A percentile compares a stretch with the other conserved stretches of the same genome.
phyloP scores from a whole-genome alignment of 2,797 vertebrate genomes.

The Crenichthys baileyi region DNA sequence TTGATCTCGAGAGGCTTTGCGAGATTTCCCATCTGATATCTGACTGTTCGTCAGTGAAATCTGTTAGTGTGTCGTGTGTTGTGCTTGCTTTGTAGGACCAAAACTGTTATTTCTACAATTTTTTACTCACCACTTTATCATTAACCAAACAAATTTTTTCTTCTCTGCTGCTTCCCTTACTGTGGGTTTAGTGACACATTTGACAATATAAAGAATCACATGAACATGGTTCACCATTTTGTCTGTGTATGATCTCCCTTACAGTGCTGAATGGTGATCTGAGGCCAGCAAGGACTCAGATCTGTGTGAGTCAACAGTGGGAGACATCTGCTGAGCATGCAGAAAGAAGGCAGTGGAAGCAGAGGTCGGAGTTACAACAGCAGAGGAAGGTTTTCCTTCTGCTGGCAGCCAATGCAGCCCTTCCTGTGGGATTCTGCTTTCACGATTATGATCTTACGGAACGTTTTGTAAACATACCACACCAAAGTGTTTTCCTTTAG shows the following conservation, averaged over 20 bases:
- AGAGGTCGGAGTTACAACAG: conserved; percentile 46
- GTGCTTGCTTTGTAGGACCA: no score
- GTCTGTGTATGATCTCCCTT: neutral
- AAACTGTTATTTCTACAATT: no score
- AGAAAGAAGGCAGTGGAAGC: conserved; percentile 38
- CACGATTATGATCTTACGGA: conserved; percentile 65
- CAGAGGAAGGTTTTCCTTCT: conserved; percentile 28
- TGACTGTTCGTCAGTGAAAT: no score
- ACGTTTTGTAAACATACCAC: conserved; percentile 66
- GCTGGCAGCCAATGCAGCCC: conserved; percentile 29
- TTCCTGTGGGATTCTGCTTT: conserved; percentile 51
- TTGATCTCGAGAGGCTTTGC: no score
- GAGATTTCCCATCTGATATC: no score
- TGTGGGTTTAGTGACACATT: neutral
- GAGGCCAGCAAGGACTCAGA: conserved; percentile 21
- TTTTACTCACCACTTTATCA: no score
- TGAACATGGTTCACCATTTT: neutral
- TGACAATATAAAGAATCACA: neutral
- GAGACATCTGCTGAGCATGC: conserved; percentile 68
- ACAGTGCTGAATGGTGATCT: conserved; percentile 17
- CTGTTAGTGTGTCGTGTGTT: no score
- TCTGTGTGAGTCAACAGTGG: conserved; percentile 56
- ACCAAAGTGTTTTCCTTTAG: conserved; percentile 53
- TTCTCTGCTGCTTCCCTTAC: no score
- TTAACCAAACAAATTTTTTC: no score